These are phyloP conservation scores for Pseudorasbora parva DNA, from an alignment of 2,113 vertebrate species.

Conservation along the genomic window DNA sequence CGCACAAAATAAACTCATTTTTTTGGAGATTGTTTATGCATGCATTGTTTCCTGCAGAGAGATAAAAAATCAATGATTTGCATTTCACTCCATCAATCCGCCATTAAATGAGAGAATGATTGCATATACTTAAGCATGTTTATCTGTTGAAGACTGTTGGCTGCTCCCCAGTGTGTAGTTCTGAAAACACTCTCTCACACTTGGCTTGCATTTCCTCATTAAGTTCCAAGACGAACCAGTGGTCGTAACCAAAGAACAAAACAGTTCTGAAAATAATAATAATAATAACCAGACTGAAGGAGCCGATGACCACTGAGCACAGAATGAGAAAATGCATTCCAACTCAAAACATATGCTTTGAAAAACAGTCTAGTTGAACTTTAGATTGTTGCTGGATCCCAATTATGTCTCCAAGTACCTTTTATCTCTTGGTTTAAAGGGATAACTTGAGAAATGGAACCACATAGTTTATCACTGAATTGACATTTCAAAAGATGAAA, in stretches of 20 bases:
- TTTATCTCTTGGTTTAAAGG: neutral
- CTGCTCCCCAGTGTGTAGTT: constrained; percentile 26
- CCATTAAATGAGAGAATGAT: constrained; percentile 20
- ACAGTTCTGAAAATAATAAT: constrained; percentile 19
- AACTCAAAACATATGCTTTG: constrained; percentile 9
- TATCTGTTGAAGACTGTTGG: constrained; percentile 6
- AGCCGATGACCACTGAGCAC: neutral
- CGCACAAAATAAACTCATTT: neutral
- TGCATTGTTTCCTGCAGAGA: neutral
- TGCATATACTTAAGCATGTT: constrained; percentile 20
- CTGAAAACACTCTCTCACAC: constrained; percentile 17
- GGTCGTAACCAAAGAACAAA: constrained; percentile 15
- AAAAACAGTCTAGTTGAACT: constrained; percentile 1
- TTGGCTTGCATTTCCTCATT: constrained; percentile 7
- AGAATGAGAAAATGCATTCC: neutral
- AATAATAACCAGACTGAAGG: constrained; percentile 9
- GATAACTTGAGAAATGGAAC: neutral
- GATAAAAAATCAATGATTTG: neutral
- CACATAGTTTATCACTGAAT: neutral
- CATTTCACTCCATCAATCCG: constrained; percentile 8
- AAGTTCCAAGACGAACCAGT: constrained; percentile 35
- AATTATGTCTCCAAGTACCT: constrained; percentile 11
- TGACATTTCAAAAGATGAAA: constrained; percentile 14
- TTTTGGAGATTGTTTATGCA: constrained; percentile 11
- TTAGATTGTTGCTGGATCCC: neutral